phyloP scores from a whole-genome alignment of 2,113 vertebrate genomes.

The Eurypyga helias region DNA sequence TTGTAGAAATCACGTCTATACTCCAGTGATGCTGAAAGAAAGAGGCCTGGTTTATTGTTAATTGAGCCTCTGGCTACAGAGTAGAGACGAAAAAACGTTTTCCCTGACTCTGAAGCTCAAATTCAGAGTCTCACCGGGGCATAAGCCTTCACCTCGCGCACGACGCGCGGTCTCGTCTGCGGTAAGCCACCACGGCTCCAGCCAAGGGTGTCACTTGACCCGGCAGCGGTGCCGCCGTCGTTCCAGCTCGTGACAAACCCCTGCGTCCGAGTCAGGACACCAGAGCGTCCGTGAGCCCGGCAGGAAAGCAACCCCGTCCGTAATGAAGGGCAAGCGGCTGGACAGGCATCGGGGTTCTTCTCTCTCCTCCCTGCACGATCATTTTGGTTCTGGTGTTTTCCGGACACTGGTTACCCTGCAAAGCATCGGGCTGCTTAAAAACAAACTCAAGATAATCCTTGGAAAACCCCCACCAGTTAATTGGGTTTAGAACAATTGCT shows the following conservation, averaged over 20 bases:
- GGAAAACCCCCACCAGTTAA: background rate
- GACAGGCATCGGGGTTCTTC: background rate
- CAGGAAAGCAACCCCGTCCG: background rate
- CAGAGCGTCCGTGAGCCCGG: background rate
- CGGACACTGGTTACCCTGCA: background rate
- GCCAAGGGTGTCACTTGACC: background rate
- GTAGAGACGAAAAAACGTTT: background rate
- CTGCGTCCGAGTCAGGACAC: background rate
- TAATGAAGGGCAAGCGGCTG: fast-evolving
- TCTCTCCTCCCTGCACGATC: background rate
- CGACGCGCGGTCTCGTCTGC: fast-evolving
- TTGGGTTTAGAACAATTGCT: background rate
- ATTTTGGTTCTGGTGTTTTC: background rate
- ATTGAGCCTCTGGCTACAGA: background rate
- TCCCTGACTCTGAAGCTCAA: background rate
- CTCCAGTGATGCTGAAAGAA: background rate
- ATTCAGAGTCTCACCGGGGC: background rate
- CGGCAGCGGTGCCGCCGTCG: fast-evolving
- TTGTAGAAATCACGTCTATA: background rate
- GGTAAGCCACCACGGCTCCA: background rate
- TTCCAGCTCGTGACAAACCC: background rate
- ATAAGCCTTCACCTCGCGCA: background rate
- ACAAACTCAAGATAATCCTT: background rate
- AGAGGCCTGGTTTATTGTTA: background rate
- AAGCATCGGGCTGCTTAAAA: background rate